phyloP scores from a whole-genome alignment of 2,888 invertebrate species.

The Acronicta aceris region DNA sequence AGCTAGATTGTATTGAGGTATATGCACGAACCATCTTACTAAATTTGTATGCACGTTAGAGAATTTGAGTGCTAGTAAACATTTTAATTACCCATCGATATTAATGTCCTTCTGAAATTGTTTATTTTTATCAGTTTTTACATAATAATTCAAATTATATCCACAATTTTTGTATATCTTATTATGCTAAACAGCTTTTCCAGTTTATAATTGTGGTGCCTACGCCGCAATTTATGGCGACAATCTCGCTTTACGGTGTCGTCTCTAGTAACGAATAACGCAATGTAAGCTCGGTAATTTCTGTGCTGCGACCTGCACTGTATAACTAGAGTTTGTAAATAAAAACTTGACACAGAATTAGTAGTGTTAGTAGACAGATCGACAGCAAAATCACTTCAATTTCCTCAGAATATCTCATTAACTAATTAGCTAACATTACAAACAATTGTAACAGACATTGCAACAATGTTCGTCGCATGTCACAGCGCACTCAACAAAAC shows the following conservation, averaged over 20 bases:
- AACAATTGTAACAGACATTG: slow-evolving; percentile 65
- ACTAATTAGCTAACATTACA: slow-evolving; percentile 44
- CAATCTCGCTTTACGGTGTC: background rate
- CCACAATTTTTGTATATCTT: no score
- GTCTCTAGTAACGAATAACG: background rate
- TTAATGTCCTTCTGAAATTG: no score
- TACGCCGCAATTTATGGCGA: background rate
- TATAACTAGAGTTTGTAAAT: background rate
- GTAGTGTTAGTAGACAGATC: background rate
- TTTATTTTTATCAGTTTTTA: no score
- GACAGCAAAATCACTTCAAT: slow-evolving; percentile 7
- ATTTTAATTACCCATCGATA: no score
- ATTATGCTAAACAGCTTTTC: background rate
- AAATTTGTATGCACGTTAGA: no score
- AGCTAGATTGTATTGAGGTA: background rate
- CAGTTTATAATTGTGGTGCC: background rate
- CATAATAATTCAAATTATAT: no score
- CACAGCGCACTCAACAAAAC: slow-evolving; percentile 73
- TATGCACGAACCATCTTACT: no score
- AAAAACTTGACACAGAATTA: background rate
- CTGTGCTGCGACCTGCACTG: background rate
- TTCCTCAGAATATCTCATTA: slow-evolving; percentile 33
- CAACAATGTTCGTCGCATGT: slow-evolving; percentile 78
- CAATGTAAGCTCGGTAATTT: background rate
- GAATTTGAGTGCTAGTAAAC: no score